These are phyloP conservation scores for Ibycter americanus DNA, from an alignment of 2,797 vertebrate genomes.

Conservation along the genomic window DNA sequence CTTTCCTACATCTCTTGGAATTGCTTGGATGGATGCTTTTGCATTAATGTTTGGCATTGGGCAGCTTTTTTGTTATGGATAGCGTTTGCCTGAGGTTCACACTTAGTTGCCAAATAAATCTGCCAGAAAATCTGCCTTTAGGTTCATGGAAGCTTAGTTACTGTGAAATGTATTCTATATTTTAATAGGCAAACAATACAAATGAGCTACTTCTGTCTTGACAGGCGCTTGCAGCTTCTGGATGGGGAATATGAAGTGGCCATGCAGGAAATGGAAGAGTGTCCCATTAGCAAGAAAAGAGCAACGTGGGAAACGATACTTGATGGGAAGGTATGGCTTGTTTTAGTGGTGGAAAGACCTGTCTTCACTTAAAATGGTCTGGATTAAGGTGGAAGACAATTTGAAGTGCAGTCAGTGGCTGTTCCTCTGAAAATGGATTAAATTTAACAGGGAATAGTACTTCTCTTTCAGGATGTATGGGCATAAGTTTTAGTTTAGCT, in stretches of 20 bases:
- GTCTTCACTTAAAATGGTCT: neutral
- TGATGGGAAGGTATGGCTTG: slow-evolving; percentile 89
- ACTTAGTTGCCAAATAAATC: neutral
- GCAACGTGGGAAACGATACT: slow-evolving; percentile 99
- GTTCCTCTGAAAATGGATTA: neutral
- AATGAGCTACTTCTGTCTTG: neutral
- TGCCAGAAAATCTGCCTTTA: neutral
- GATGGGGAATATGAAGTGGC: slow-evolving; percentile 99
- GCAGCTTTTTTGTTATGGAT: neutral
- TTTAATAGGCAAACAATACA: neutral
- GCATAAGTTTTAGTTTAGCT: neutral
- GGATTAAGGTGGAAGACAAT: neutral
- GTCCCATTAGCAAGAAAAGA: slow-evolving; percentile 96
- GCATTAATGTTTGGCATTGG: neutral
- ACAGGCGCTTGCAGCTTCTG: slow-evolving; percentile 93
- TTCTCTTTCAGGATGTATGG: neutral
- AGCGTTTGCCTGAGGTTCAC: neutral
- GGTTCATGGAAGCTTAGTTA: neutral
- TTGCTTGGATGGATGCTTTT: neutral
- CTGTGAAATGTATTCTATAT: neutral
- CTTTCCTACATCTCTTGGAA: neutral
- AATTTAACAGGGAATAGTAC: neutral
- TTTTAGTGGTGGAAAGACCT: neutral
- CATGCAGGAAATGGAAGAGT: slow-evolving; percentile 98
- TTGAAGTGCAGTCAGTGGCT: neutral